phyloP scores from a whole-genome alignment of 2,113 vertebrate species.

The Neotoma lepida region DNA sequence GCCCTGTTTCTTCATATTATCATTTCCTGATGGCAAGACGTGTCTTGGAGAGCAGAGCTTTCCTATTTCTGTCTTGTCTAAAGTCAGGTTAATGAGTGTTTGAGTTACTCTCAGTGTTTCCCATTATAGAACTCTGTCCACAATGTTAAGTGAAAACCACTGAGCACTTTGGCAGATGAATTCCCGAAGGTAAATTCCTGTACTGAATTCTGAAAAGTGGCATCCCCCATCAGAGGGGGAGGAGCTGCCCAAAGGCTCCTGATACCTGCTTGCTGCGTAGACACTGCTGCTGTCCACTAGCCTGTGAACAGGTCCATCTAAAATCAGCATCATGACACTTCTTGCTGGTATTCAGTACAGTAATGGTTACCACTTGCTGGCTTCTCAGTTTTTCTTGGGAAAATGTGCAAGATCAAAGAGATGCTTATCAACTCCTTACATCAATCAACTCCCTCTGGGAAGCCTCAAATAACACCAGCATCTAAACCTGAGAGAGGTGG shows the following conservation, averaged over 20 bases:
- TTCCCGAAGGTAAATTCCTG: neutral
- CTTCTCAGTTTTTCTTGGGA: neutral
- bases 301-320: neutral
- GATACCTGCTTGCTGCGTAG: neutral
- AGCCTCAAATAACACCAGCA: neutral
- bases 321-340: no score
- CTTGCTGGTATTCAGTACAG: accelerated
- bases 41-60: neutral
- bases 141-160: neutral
- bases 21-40: neutral
- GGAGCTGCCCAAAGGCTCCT: neutral
- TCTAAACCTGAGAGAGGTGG: neutral
- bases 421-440: neutral
- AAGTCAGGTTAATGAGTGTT: accelerated
- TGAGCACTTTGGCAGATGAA: no score
- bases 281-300: neutral
- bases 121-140: neutral
- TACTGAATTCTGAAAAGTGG: neutral
- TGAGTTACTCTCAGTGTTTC: neutral
- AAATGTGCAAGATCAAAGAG: neutral
- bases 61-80: neutral
- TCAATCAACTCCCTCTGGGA: neutral
- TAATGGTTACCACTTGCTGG: neutral
- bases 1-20: neutral
- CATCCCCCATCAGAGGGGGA: neutral